These are phyloP conservation scores for Chelonoidis abingdonii DNA, from an alignment of 2,113 vertebrate species.

Conservation along the genomic window DNA sequence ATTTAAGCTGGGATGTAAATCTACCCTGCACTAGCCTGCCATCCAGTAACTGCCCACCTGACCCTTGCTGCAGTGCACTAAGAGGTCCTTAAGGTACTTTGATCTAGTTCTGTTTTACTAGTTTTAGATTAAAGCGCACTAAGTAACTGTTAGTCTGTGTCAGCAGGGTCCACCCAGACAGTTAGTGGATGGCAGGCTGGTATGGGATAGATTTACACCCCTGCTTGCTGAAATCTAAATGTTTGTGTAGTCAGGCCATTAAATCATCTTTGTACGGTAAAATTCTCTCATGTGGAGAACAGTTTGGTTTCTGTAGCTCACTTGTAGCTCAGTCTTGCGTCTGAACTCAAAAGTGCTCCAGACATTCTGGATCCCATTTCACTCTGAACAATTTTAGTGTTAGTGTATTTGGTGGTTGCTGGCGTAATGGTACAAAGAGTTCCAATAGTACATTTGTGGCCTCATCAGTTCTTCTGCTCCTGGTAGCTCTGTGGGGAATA, in stretches of 20 bases:
- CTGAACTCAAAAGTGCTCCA: not conserved
- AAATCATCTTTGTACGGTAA: not conserved
- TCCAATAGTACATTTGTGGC: not conserved
- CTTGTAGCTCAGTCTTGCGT: not conserved
- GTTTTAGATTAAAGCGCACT: not conserved
- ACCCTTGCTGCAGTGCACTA: not conserved
- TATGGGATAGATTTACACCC: not conserved
- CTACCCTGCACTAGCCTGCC: not conserved
- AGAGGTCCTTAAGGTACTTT: not conserved
- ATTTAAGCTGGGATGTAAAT: not conserved
- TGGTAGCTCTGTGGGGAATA: not conserved
- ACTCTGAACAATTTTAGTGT: not conserved
- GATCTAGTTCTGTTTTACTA: not conserved
- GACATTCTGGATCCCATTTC: not conserved
- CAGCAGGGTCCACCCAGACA: not conserved
- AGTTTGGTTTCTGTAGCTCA: not conserved
- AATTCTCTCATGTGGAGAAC: not conserved
- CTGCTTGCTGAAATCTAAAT: not conserved
- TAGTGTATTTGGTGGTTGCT: not conserved
- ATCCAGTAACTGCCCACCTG: not conserved
- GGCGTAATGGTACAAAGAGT: not conserved
- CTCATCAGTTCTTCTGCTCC: not conserved
- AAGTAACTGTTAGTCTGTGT: not conserved
- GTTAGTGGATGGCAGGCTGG: not conserved
- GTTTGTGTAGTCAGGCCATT: not conserved